Evolutionary conservation across 1,140 invertebrate species (phyloP), one percentile per base, ranked within the genome.

Genomic region (Aphis craccivora): DNA sequence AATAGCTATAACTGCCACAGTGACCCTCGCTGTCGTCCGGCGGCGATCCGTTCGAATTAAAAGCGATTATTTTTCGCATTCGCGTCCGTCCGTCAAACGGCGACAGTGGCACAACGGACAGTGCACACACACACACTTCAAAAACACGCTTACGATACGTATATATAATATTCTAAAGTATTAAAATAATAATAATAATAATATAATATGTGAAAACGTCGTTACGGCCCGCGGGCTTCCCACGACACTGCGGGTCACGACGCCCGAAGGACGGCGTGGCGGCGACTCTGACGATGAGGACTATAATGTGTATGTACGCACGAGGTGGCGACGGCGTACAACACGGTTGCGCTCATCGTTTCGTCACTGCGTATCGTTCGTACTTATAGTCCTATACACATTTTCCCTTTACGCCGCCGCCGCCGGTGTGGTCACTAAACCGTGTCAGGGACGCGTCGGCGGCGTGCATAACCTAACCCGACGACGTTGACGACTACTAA

Each of bases 211-310:
- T 45, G 60, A 93, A 93, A 93, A 93, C 91, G 91, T 93, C 91
- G 91, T 93, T 93, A 93, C 91, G 48, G 91, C 91, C 91, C 81
- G 91, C 76, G 91, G 91, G 91, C 91, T 93, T 93, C 91, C 91
- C 91, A 93, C 91, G 91, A 93, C 91, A 93, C 91, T 81, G 91
- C 81, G 91, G 91, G 91, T 93, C 91, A 93, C 91, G 91, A 93
- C 76, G 91, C 67, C 76, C 76, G 91, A 93, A 93, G 91, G 91
- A 93, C 91, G 81, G 35, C 7, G 60, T n/a, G 40, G n/a, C 91
- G n/a, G 23, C 45, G 43, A 51, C 25, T 76, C 43, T 23, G 89
- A 84, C n/a, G 88, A 83, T 43, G 89, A 30, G 90, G 90, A 91
- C 48, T 89, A 87, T 22, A 40, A 43, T 18, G 6, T 51, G 14